phyloP scores from a whole-genome alignment of 1,140 invertebrate species.

The Philopotamus ludificatus region DNA sequence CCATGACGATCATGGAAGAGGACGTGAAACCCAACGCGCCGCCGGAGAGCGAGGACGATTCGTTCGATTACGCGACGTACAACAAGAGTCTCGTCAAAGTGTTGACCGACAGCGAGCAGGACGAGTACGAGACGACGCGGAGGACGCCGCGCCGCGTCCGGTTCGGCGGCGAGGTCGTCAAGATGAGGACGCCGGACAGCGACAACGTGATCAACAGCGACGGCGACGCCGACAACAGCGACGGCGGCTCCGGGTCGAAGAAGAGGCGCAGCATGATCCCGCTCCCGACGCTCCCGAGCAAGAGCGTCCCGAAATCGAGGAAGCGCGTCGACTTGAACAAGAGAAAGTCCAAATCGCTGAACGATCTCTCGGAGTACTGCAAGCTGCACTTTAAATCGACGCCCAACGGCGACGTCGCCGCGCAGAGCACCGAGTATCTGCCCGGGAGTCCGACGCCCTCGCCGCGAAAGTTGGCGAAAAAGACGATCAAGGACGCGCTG shows the following conservation, averaged over 20 bases:
- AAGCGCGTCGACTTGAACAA: slow-evolving; percentile 35
- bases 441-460: slow-evolving; percentile 16
- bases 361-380: slow-evolving; percentile 54
- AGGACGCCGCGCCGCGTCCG: slow-evolving; percentile 64
- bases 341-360: slow-evolving; percentile 54
- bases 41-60: slow-evolving; percentile 54
- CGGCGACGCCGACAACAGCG: slow-evolving; percentile 44
- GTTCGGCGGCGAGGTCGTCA: slow-evolving; percentile 80
- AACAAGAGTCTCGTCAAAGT: slow-evolving; percentile 57
- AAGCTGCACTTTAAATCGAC: slow-evolving; percentile 40
- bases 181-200: slow-evolving; percentile 79
- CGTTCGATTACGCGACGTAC: slow-evolving; percentile 45
- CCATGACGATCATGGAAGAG: slow-evolving; percentile 77
- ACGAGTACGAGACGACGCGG: slow-evolving; percentile 57
- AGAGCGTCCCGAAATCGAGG: slow-evolving; percentile 23
- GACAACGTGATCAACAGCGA: slow-evolving; percentile 60
- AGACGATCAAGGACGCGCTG: slow-evolving; percentile 14
- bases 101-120: slow-evolving; percentile 58
- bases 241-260: slow-evolving; percentile 43
- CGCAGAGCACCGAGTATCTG: background rate
- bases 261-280: slow-evolving; percentile 42
- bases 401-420: background rate
- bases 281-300: slow-evolving; percentile 23
- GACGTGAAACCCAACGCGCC: slow-evolving; percentile 53
- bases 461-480: slow-evolving; percentile 17